Evolutionary conservation across 1,140 invertebrate species (phyloP).

Genomic region (Zaprionus inermis): DNA sequence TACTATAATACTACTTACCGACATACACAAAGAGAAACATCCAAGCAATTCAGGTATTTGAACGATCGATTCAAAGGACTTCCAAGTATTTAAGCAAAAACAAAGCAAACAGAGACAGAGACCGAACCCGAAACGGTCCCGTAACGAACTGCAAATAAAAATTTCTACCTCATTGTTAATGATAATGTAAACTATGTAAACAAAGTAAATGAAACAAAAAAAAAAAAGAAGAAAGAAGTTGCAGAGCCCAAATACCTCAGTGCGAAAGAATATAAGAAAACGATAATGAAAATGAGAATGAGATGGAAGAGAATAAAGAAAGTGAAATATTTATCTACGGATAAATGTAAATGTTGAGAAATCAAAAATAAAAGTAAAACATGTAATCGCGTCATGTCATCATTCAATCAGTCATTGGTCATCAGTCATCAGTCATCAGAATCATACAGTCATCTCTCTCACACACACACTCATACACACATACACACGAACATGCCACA

Average conservation of each 20-base stretch:
- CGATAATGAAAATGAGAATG: neutral
- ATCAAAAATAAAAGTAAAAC: slow-evolving; percentile 28
- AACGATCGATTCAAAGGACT: slow-evolving; percentile 75
- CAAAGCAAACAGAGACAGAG: slow-evolving; percentile 49
- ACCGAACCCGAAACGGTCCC: slow-evolving; percentile 52
- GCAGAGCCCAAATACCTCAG: slow-evolving; percentile 73
- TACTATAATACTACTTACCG: slow-evolving; percentile 10
- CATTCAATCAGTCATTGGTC: slow-evolving; percentile 33
- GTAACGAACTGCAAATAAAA: slow-evolving; percentile 51
- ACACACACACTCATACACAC: slow-evolving; percentile 27
- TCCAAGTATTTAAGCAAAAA: slow-evolving; percentile 60
- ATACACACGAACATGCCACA: slow-evolving; percentile 53
- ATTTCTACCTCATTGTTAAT: slow-evolving; percentile 78
- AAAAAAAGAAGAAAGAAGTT: slow-evolving; percentile 44
- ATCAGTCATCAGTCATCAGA: slow-evolving; percentile 37
- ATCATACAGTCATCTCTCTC: slow-evolving; percentile 28
- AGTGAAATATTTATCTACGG: slow-evolving; percentile 45
- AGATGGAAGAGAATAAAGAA: neutral
- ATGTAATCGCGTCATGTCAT: slow-evolving; percentile 49
- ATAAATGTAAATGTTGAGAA: slow-evolving; percentile 39
- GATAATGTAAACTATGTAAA: slow-evolving; percentile 53
- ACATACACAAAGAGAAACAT: slow-evolving; percentile 50
- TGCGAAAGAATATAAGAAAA: slow-evolving; percentile 19
- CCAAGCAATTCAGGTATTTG: slow-evolving; percentile 81
- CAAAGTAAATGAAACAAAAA: slow-evolving; percentile 16